Evolutionary conservation across 2,888 invertebrate species (phyloP).

Genomic region (Xestobium rufovillosum): DNA sequence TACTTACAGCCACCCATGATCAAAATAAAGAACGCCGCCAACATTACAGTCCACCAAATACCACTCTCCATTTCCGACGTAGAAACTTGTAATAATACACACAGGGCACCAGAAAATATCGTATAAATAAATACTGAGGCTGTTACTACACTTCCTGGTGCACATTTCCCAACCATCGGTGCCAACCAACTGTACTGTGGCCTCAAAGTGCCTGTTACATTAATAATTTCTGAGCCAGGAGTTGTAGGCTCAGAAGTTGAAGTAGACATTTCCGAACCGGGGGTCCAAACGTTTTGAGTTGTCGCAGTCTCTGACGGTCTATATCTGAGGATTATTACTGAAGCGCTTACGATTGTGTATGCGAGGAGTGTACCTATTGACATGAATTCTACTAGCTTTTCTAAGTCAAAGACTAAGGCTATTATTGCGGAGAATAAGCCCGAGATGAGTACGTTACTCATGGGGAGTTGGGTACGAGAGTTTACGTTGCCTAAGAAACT

Average conservation of each 20-base stretch:
- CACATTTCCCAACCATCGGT: slow-evolving; percentile 49
- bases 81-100: slow-evolving; percentile 55
- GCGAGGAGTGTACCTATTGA: slow-evolving; percentile 84
- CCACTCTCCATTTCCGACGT: slow-evolving; percentile 46
- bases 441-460: slow-evolving; percentile 68
- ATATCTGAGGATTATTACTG: slow-evolving; percentile 80
- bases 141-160: slow-evolving; percentile 69
- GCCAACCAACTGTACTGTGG: slow-evolving; percentile 67
- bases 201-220: slow-evolving; percentile 71
- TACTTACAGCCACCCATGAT: slow-evolving; percentile 58
- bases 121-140: slow-evolving; percentile 65
- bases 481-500: slow-evolving; percentile 70
- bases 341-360: slow-evolving; percentile 86
- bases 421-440: slow-evolving; percentile 68
- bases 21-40: slow-evolving; percentile 55
- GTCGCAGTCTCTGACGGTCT: slow-evolving; percentile 26
- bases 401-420: slow-evolving; percentile 78
- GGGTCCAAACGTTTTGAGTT: slow-evolving; percentile 29
- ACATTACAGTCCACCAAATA: slow-evolving; percentile 62
- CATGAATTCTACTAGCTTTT: slow-evolving; percentile 90
- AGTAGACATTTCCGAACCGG: slow-evolving; percentile 38
- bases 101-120: slow-evolving; percentile 59
- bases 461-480: slow-evolving; percentile 72
- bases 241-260: slow-evolving; percentile 39
- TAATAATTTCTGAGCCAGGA: slow-evolving; percentile 36